Evolutionary conservation across 2,113 vertebrate genomes (phyloP).

Genomic region (Hippocampus barbouri): DNA sequence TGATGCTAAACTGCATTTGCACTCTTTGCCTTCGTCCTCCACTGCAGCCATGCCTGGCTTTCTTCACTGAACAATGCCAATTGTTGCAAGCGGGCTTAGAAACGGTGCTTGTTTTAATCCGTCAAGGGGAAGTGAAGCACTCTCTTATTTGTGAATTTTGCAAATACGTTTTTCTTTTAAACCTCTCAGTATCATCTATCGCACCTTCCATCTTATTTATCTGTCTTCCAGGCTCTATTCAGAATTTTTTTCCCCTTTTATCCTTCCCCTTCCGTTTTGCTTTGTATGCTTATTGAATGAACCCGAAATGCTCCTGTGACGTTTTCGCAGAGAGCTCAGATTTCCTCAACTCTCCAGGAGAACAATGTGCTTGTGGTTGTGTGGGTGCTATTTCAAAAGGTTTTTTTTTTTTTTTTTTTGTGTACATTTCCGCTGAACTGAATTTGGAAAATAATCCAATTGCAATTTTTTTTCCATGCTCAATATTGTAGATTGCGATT

Average conservation of each 20-base stretch:
- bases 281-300: conserved; percentile 48
- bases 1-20: conserved; percentile 43
- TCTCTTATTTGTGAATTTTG: conserved; percentile 53
- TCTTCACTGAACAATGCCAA: conserved; percentile 55
- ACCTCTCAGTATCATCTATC: conserved; percentile 45
- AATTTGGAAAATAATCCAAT: too few species aligned
- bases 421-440: not conserved
- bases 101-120: conserved; percentile 52
- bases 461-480: too few species aligned
- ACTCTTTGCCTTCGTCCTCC: conserved; percentile 48
- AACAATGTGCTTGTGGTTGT: conserved; percentile 14
- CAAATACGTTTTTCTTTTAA: conserved; percentile 32
- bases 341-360: conserved; percentile 55
- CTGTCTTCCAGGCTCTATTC: conserved; percentile 23
- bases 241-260: conserved; percentile 26
- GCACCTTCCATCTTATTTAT: conserved; percentile 43
- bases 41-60: conserved; percentile 38
- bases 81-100: conserved; percentile 42
- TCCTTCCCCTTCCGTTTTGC: conserved; percentile 28
- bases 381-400: conserved; percentile 32
- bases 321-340: conserved; percentile 51
- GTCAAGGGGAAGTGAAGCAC: conserved; percentile 39
- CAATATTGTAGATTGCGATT: conserved; percentile 17
- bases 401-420: conserved; percentile 10
- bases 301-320: conserved; percentile 50